phyloP scores from a whole-genome alignment of 2,888 invertebrate species.

The Pedicia rivosa region DNA sequence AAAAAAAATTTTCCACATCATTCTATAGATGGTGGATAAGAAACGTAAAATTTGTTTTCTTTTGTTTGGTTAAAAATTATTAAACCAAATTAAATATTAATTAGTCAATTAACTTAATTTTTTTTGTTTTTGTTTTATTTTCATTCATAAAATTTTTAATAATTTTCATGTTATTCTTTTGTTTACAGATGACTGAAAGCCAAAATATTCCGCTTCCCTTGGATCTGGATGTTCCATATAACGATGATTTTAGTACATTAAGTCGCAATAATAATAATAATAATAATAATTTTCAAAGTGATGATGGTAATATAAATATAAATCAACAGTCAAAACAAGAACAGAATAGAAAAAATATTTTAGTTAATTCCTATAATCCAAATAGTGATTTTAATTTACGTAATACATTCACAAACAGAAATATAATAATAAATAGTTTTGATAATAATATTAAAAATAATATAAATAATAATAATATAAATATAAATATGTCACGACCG shows the following conservation, averaged over 20 bases:
- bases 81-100: neutral
- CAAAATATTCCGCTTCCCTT: conserved; percentile 46
- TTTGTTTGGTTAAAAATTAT: too few species aligned
- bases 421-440: conserved; percentile 11
- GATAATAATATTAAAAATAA: conserved; percentile 9
- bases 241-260: conserved; percentile 41
- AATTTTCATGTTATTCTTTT: too few species aligned
- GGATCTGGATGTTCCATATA: conserved; percentile 47
- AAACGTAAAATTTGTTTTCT: too few species aligned
- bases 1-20: too few species aligned
- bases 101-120: neutral
- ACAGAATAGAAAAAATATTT: conserved; percentile 25
- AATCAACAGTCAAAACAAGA: neutral
- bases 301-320: conserved; percentile 3
- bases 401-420: conserved; percentile 11
- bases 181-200: conserved; percentile 17
- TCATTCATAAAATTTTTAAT: conserved; percentile 4
- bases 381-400: conserved; percentile 16
- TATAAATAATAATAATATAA: conserved; percentile 5
- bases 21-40: too few species aligned
- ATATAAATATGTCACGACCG: conserved; percentile 32
- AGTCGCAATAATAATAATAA: conserved; percentile 21
- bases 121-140: neutral
- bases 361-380: conserved; percentile 30
- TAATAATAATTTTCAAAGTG: conserved; percentile 8